These are phyloP conservation scores for Lutjanus argentimaculatus DNA, from an alignment of 2,797 vertebrate species.

Conservation along the genomic window DNA sequence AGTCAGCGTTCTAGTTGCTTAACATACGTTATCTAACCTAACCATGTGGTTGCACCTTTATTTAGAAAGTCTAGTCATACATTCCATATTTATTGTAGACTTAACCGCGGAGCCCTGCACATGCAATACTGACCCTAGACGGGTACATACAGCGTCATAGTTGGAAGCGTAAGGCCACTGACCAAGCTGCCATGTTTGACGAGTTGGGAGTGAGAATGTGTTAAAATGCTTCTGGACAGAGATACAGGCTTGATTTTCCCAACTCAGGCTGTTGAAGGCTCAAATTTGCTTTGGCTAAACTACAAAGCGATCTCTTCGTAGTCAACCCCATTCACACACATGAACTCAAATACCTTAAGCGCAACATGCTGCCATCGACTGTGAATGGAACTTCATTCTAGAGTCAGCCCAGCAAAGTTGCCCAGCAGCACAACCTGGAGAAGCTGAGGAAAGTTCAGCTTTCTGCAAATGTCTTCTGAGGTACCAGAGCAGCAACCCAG, in stretches of 20 bases:
- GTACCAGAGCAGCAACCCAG: background rate
- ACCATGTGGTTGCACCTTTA: too few species aligned
- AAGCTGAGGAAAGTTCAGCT: background rate
- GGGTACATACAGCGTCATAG: too few species aligned
- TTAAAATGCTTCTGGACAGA: background rate
- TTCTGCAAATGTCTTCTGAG: background rate
- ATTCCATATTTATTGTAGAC: too few species aligned
- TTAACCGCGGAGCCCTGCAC: too few species aligned
- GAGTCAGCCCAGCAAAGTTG: background rate
- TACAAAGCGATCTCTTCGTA: background rate
- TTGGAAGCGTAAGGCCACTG: too few species aligned
- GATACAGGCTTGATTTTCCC: background rate
- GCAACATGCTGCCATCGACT: background rate
- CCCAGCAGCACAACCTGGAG: background rate
- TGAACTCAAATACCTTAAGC: background rate
- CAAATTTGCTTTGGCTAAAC: background rate
- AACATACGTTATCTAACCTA: too few species aligned
- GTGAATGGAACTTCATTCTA: background rate
- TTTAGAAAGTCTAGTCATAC: too few species aligned
- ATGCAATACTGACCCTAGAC: too few species aligned
- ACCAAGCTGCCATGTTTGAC: too few species aligned
- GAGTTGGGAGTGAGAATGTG: too few species aligned
- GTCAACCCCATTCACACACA: background rate
- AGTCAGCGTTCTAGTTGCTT: too few species aligned
- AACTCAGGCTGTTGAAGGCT: background rate